phyloP scores from a whole-genome alignment of 2,113 vertebrate genomes.

The Cygnus atratus region DNA sequence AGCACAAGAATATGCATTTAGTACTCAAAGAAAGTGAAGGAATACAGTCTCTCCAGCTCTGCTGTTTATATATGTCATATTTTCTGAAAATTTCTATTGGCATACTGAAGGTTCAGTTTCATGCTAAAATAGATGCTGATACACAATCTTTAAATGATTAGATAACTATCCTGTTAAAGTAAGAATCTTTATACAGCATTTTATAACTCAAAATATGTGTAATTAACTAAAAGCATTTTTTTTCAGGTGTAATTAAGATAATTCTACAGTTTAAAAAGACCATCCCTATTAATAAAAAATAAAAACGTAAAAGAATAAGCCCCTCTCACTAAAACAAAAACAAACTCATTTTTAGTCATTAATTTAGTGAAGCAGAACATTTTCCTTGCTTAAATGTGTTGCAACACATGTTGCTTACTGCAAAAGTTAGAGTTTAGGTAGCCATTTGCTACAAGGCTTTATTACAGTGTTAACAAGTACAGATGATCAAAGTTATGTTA shows the following conservation, averaged over 20 bases:
- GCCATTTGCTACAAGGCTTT: not conserved
- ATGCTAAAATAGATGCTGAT: not conserved
- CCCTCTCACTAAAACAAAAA: not conserved
- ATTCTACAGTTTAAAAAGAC: not conserved
- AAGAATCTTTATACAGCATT: not conserved
- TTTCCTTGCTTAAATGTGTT: not conserved
- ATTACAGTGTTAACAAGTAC: not conserved
- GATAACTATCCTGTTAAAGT: slow-evolving; percentile 29
- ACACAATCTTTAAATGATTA: slow-evolving; percentile 20
- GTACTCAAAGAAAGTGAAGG: not conserved
- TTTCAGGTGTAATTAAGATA: slow-evolving; percentile 40
- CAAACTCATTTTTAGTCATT: not conserved
- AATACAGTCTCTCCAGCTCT: not conserved
- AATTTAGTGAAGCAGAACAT: not conserved
- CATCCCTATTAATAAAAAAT: not conserved
- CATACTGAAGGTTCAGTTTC: not conserved
- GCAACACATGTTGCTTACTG: not conserved
- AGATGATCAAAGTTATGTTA: not conserved
- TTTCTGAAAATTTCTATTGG: not conserved
- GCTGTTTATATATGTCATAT: not conserved
- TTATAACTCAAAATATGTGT: slow-evolving; percentile 10
- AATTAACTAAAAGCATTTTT: not conserved
- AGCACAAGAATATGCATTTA: not conserved
- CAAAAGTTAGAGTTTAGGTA: not conserved
- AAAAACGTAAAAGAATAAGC: not conserved